Evolutionary conservation across 2,888 invertebrate genomes (phyloP), one percentile per base, ranked within the genome.

Genomic region (Pseudanteris insignis): DNA sequence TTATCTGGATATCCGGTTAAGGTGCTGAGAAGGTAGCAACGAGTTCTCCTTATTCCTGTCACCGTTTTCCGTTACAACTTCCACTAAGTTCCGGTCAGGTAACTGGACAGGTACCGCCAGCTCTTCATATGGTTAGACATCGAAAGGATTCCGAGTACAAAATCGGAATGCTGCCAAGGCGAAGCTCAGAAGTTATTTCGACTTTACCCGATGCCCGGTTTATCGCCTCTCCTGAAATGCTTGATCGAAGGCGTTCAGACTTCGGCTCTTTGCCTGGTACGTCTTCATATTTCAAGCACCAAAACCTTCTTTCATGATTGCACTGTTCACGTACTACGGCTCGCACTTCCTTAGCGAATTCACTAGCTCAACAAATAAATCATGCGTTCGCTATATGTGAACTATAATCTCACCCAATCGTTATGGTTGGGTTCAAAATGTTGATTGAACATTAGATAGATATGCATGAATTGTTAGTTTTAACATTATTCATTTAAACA

Each of bases 251-350:
- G 40, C 69, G 71, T 47, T 68, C 72, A 50, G 76, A 76, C 67
- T 74, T 74, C 66, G 70, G 72, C 58, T 71, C 72, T 57, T 74
- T 74, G 66, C 75, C 73, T 69, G 76, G 76, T 76, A 76, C 47
- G 76, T 74, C 54, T 54, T 54, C 33, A 38, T 57, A 40, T 46
- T 46, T 46, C 44, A 54, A 40, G 32, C 47, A 55, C 41, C 15
- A 15, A 44, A 33, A 18, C 18, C 18, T 18, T 18, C 6, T 18
- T 18, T 18, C 6, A 4, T 18, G 24, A 11, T 36, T 44, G 38
- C 46, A 36, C 34, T 43, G 50, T 32, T 33, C 40, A 37, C 28
- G 38, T 54, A 46, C 44, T 33, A 38, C 38, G 32, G 38, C 38
- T 46, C 38, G 54, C 46, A 46, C 40, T 25, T 7, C 1, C 40